Evolutionary conservation across 2,888 invertebrate genomes (phyloP), one percentile per base, ranked within the genome.

Genomic region (Epinotia demarniana): DNA sequence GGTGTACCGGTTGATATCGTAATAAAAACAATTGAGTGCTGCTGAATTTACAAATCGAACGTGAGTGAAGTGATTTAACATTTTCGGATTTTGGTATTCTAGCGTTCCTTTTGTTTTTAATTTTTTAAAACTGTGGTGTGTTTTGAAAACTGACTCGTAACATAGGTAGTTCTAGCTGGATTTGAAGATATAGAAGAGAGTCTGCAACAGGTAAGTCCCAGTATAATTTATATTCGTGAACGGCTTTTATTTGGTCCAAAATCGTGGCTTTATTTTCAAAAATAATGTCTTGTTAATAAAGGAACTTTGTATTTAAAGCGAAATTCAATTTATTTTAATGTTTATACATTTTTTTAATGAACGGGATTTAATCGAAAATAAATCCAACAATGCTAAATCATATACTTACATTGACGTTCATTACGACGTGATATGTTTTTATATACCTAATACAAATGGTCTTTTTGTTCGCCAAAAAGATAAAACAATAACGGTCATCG

Each of bases 31-130:
- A 19, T 63, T 23, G 16, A 67, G 61, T 67, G 33, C 19, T 46
- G 53, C 23, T 39, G 9, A 9, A n/a, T 33, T 16, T 0, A 13
- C 19, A 12, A 9, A n/a, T 69, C 11, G n/a, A 23, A 23, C 23
- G n/a, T 69, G 6, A 58, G 74, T 74, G 74, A 58, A 58, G 73
- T 74, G 68, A 27, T 33, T 11, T 58, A 1, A 43, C 18, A 27
- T 49, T 58, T 70, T 49, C 9, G 23, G 16, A 61, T 16, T 13
- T 5, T 39, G 8, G 9, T 39, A 8, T 39, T 9, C 39, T 9
- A 2, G 39, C 39, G 39, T 39, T 39, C 9, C 9, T 39, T 39
- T 43, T 46, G 62, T 6, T 55, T 3, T 43, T 18, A 57, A 62
- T 43, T 61, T 23, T 12, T n/a, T n/a, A n/a, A n/a, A n/a, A n/a